Percentiles rank a stretch among this genome's conserved stretches.
phyloP scores from a whole-genome alignment of 1,140 invertebrate species.

The Drosophila orosa region DNA sequence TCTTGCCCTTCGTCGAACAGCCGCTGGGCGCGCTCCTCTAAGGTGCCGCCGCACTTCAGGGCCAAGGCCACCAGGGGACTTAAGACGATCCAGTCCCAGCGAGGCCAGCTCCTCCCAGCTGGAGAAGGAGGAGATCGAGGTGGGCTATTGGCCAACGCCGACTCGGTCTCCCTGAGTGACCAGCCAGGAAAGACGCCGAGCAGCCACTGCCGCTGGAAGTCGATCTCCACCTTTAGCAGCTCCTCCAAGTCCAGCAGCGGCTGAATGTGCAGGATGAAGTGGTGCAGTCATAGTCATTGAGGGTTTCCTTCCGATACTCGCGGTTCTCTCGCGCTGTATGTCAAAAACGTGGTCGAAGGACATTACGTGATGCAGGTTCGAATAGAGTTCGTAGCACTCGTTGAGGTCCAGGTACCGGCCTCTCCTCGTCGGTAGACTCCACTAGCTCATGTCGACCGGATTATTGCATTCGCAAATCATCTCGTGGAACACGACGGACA shows the following conservation, averaged over 20 bases:
- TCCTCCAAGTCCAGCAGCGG: slow-evolving; percentile 95
- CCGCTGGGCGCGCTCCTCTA: slow-evolving; percentile 98
- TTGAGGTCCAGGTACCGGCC: slow-evolving; percentile 99
- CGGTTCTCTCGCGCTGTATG: slow-evolving; percentile 97
- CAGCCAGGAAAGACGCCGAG: slow-evolving; percentile 96
- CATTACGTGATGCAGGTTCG: slow-evolving; percentile 98
- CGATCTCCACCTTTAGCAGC: slow-evolving; percentile 90
- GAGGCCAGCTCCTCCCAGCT: slow-evolving; percentile 99
- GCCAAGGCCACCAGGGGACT: slow-evolving; percentile 98
- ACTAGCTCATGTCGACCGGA: slow-evolving; percentile 88
- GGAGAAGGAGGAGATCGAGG: slow-evolving; percentile 97
- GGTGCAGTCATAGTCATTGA: slow-evolving; percentile 95
- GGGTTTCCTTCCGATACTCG: slow-evolving; percentile 92
- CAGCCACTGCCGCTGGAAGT: slow-evolving; percentile 96
- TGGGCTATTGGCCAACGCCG: slow-evolving; percentile 96
- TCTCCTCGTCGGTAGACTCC: slow-evolving; percentile 99
- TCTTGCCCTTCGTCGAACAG: slow-evolving; percentile 98
- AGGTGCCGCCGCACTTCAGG: slow-evolving; percentile 98
- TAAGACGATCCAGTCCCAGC: slow-evolving; percentile 97
- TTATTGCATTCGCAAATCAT: slow-evolving; percentile 88
- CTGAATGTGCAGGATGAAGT: slow-evolving; percentile 94
- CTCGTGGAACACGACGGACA: slow-evolving; percentile 99
- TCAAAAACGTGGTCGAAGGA: slow-evolving; percentile 98
- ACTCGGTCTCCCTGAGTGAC: slow-evolving; percentile 96
- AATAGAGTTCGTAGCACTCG: slow-evolving; percentile 97